These are phyloP conservation scores for Pogonus chalceus DNA, from an alignment of 1,140 invertebrate species.

Conservation along the genomic window DNA sequence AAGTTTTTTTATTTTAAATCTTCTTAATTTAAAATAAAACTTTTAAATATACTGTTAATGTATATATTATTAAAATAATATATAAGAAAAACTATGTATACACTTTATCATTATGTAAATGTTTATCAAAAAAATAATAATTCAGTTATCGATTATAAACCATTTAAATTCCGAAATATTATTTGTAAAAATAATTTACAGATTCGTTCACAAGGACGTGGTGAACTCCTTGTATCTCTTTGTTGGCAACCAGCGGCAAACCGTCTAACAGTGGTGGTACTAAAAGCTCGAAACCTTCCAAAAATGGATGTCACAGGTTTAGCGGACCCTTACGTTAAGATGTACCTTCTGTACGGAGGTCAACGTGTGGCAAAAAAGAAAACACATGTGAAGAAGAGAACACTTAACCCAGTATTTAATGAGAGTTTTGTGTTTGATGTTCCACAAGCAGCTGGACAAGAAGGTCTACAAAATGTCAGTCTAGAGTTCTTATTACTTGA, in stretches of 20 bases:
- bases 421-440: conserved; percentile 90
- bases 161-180: neutral
- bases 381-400: conserved; percentile 96
- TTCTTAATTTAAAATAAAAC: too few relatives aligned
- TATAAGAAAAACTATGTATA: too few relatives aligned
- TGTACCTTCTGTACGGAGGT: conserved; percentile 93
- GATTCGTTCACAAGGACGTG: conserved; percentile 79
- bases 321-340: conserved; percentile 93
- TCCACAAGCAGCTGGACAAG: conserved; percentile 52
- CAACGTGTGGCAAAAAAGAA: conserved; percentile 98
- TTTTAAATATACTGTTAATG: too few relatives aligned
- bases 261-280: conserved; percentile 77
- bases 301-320: conserved; percentile 93
- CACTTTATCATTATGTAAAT: too few relatives aligned
- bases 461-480: conserved; percentile 79
- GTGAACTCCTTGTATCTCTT: conserved; percentile 82
- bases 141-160: too few relatives aligned
- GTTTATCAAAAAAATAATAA: too few relatives aligned
- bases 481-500: conserved; percentile 89
- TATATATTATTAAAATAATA: too few relatives aligned
- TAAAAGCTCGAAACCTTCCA: conserved; percentile 87
- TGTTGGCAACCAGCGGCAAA: conserved; percentile 90
- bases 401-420: conserved; percentile 96
- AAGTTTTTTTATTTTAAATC: too few relatives aligned
- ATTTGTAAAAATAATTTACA: conserved; percentile 32